These are phyloP conservation scores for Zalophus californianus DNA, from an alignment of 2,797 vertebrate genomes.

Conservation along the genomic window DNA sequence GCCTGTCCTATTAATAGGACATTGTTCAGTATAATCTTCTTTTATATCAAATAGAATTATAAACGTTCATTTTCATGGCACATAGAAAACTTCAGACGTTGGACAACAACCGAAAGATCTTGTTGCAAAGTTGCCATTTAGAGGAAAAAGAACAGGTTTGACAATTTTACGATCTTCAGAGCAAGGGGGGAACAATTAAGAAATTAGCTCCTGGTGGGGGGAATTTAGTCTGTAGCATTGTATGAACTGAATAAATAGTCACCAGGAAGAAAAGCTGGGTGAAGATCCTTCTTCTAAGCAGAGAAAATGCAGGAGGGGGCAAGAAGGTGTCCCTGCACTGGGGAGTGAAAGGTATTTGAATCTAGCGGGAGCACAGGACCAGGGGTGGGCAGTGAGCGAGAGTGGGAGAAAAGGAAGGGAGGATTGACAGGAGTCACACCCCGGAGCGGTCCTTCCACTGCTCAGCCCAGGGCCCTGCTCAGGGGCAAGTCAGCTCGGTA, in stretches of 20 bases:
- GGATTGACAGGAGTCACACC: background rate
- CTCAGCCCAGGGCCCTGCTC: background rate
- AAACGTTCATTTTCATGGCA: conserved; percentile 22
- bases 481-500: no score
- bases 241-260: background rate
- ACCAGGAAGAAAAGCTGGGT: background rate
- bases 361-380: background rate
- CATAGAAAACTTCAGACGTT: conserved; percentile 2
- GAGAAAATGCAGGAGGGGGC: background rate
- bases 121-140: background rate
- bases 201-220: background rate
- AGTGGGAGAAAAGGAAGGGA: background rate
- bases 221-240: background rate
- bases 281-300: background rate
- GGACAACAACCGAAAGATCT: background rate
- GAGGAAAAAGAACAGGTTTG: background rate
- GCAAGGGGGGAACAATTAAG: background rate
- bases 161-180: background rate
- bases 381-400: background rate
- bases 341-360: background rate
- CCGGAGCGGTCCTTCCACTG: background rate
- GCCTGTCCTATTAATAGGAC: background rate
- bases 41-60: background rate
- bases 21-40: background rate
- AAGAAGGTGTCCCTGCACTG: background rate